phyloP scores from a whole-genome alignment of 53 echinoderm and acorn worm species.

The Temnopleurus reevesii region DNA sequence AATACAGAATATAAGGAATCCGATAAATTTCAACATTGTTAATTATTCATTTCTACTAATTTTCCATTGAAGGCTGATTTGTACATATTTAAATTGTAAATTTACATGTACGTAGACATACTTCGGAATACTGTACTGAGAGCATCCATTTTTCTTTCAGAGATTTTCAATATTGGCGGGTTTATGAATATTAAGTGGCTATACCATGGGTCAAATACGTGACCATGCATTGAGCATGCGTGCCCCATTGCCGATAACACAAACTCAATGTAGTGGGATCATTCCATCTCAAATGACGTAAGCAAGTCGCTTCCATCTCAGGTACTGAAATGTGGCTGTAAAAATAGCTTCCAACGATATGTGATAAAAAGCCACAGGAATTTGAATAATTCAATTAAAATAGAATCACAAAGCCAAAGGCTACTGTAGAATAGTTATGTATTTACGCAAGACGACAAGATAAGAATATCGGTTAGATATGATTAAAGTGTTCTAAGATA shows the following conservation, averaged over 20 bases:
- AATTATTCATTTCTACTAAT: no score
- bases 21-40: no score
- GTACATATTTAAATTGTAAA: no score
- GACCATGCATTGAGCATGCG: no score
- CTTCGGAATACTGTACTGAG: no score
- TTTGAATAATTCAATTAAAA: not conserved
- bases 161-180: not conserved
- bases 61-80: no score
- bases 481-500: not conserved
- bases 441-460: not conserved
- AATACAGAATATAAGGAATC: no score
- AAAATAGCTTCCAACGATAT: not conserved
- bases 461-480: not conserved
- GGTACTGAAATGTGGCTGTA: not conserved
- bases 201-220: no score
- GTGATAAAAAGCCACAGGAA: conserved; percentile 11
- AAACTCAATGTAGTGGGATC: not conserved
- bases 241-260: not conserved
- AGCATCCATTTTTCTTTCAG: no score
- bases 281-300: conserved; percentile 11
- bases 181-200: no score
- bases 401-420: not conserved
- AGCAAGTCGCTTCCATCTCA: not conserved
- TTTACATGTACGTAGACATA: no score
- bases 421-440: not conserved